phyloP scores from a whole-genome alignment of 1,140 invertebrate genomes.

The Calosoma granatense region DNA sequence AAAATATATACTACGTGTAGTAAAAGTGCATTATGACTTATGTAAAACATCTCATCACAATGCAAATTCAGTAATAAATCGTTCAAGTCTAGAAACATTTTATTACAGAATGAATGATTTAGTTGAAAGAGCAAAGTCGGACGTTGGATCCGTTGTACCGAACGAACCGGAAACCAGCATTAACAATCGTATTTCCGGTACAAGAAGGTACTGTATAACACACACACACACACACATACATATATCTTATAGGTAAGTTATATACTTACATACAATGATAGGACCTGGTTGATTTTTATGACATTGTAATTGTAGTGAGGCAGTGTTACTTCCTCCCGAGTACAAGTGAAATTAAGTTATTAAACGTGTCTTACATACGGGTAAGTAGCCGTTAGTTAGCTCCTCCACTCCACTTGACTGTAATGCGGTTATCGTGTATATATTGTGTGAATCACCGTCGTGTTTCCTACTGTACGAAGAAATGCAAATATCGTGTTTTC shows the following conservation, averaged over 20 bases:
- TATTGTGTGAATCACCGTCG: background rate
- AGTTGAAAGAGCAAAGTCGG: too few species aligned
- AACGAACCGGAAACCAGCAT: background rate
- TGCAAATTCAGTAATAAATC: background rate
- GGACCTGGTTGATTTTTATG: conserved; percentile 9
- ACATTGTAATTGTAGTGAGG: conserved; percentile 11
- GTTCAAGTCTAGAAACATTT: background rate
- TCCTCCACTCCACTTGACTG: background rate
- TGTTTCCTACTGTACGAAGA: background rate
- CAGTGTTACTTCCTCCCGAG: conserved; percentile 5
- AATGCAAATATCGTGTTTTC: background rate
- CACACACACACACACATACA: too few species aligned
- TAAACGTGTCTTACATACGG: conserved; percentile 20
- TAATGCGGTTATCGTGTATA: background rate
- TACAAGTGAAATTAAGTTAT: conserved; percentile 21
- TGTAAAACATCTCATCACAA: background rate
- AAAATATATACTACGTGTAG: too few species aligned
- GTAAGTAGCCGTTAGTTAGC: too few species aligned
- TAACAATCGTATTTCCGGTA: conserved; percentile 17
- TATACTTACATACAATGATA: too few species aligned
- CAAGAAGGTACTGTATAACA: too few species aligned
- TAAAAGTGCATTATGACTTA: background rate
- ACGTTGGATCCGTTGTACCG: too few species aligned
- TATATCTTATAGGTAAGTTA: too few species aligned
- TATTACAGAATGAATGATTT: background rate